phyloP scores from a whole-genome alignment of 2,113 vertebrate genomes.

The Falcunculus frontatus region DNA sequence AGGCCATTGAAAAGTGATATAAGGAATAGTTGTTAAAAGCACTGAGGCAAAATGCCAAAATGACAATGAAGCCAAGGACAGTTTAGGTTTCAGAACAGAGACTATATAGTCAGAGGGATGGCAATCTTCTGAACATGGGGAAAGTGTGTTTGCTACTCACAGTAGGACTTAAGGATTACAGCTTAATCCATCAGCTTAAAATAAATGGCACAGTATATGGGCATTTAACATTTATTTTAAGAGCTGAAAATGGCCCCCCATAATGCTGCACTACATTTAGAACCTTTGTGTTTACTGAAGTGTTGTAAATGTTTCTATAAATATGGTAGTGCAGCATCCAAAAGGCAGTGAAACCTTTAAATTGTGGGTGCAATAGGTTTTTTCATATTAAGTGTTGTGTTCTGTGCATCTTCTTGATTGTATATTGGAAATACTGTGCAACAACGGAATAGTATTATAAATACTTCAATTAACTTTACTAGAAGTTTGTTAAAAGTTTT shows the following conservation, averaged over 20 bases:
- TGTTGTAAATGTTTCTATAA: slow-evolving; percentile 81
- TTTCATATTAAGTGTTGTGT: slow-evolving; percentile 71
- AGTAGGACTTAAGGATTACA: neutral
- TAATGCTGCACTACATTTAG: slow-evolving; percentile 77
- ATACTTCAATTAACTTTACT: slow-evolving; percentile 79
- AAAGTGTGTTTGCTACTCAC: neutral
- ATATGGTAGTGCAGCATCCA: slow-evolving; percentile 72
- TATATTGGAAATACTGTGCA: slow-evolving; percentile 83
- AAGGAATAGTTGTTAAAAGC: neutral
- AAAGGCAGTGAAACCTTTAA: slow-evolving; percentile 77
- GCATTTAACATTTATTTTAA: slow-evolving; percentile 58
- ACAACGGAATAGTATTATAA: slow-evolving; percentile 78
- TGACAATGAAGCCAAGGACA: slow-evolving; percentile 8
- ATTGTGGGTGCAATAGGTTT: slow-evolving; percentile 82
- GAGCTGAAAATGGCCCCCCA: slow-evolving; percentile 50
- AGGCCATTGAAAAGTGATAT: slow-evolving; percentile 78
- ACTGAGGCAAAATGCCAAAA: slow-evolving; percentile 10
- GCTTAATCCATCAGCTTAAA: slow-evolving; percentile 46
- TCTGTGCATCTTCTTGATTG: slow-evolving; percentile 73
- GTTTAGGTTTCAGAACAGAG: neutral
- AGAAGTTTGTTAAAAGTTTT: slow-evolving; percentile 84
- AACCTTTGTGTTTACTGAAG: slow-evolving; percentile 79
- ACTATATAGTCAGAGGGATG: neutral
- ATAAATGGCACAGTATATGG: slow-evolving; percentile 25
- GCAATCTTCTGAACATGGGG: neutral